These are phyloP conservation scores for Coenobita brevimanus DNA, from an alignment of 1,140 invertebrate species.

Conservation along the genomic window DNA sequence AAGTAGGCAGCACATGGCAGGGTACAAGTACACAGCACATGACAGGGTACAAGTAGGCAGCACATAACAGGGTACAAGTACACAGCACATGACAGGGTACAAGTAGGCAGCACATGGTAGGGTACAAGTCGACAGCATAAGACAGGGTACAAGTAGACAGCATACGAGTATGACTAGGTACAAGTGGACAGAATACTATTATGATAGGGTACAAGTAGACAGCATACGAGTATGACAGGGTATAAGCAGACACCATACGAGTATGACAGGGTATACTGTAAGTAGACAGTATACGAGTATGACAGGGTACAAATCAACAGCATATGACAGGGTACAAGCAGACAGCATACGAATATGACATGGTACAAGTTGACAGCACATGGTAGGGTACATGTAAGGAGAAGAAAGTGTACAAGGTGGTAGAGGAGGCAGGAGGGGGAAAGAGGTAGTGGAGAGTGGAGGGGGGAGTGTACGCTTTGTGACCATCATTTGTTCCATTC, in stretches of 20 bases:
- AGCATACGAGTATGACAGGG: no score
- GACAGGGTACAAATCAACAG: no score
- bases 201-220: background rate
- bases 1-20: background rate
- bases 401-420: background rate
- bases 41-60: background rate
- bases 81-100: no score
- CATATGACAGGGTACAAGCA: background rate
- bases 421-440: no score
- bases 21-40: background rate
- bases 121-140: no score
- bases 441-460: background rate
- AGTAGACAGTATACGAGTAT: no score
- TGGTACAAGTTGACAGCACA: background rate
- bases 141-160: no score
- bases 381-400: background rate
- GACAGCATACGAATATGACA: background rate
- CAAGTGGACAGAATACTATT: no score
- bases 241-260: no score
- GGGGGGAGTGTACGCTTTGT: slow-evolving; percentile 26
- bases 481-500: slow-evolving; percentile 52
- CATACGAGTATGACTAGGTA: background rate
- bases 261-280: no score
- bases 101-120: no score
- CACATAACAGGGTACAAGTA: no score